phyloP scores from a whole-genome alignment of 1,140 invertebrate species.

The Lepidurus apus region DNA sequence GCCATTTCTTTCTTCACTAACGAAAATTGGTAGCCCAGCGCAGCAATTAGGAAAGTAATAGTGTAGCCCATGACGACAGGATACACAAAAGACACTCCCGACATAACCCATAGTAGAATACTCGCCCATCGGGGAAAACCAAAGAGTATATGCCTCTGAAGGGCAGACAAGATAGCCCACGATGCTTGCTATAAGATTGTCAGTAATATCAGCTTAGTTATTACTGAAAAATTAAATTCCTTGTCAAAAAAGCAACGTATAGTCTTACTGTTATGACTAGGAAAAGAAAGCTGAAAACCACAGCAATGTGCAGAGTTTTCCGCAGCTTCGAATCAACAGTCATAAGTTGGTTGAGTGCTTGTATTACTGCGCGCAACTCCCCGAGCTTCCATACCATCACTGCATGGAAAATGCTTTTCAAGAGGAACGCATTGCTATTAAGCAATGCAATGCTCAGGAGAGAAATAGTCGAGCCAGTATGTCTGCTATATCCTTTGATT shows the following conservation, averaged over 20 bases:
- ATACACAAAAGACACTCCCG: not conserved
- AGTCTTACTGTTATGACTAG: not conserved
- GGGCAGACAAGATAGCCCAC: no score
- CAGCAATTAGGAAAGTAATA: not conserved
- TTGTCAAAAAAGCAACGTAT: not conserved
- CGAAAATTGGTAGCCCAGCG: not conserved
- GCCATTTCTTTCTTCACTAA: not conserved
- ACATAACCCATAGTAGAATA: not conserved
- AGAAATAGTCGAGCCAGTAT: no score
- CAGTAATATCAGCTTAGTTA: not conserved
- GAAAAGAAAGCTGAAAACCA: not conserved
- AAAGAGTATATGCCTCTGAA: no score
- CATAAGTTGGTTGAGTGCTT: no score
- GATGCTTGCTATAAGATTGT: not conserved
- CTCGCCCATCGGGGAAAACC: not conserved
- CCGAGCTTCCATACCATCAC: no score
- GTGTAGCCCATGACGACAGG: not conserved
- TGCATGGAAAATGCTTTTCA: no score
- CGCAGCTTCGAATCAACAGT: no score
- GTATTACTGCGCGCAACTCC: no score
- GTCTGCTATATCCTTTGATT: not conserved
- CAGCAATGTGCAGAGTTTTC: not conserved
- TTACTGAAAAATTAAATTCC: not conserved
- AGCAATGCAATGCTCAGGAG: no score
- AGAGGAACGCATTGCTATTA: no score